phyloP scores from a whole-genome alignment of 2,888 invertebrate species.

The Caenorhabditis drosophilae region DNA sequence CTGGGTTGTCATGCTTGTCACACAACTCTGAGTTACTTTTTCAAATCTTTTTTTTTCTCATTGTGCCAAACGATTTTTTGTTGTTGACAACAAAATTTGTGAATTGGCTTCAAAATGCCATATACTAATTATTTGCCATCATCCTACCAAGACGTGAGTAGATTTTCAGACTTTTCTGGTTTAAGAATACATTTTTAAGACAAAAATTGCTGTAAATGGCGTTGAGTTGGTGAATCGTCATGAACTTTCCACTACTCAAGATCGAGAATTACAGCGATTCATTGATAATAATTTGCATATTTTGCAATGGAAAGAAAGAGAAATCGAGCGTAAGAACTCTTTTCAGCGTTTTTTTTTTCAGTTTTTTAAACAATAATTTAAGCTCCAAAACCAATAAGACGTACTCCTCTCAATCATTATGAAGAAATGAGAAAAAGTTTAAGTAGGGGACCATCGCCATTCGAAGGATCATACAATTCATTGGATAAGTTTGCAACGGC shows the following conservation, averaged over 20 bases:
- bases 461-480: conserved; percentile 23
- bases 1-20: too few species aligned
- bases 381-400: conserved; percentile 22
- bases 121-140: conserved; percentile 25
- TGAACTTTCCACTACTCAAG: conserved; percentile 61
- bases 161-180: neutral
- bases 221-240: conserved; percentile 63
- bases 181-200: conserved; percentile 36
- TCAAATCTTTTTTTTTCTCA: conserved; percentile 1
- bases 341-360: too few species aligned
- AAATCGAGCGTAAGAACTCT: conserved; percentile 24
- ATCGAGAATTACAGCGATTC: conserved; percentile 53
- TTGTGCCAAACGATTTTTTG: neutral
- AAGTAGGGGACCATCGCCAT: conserved; percentile 30
- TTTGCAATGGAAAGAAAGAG: conserved; percentile 44
- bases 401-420: conserved; percentile 23
- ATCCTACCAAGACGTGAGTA: conserved; percentile 31
- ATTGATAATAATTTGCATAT: conserved; percentile 53
- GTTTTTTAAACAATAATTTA: neutral
- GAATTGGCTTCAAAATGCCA: conserved; percentile 22
- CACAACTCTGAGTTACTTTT: too few species aligned
- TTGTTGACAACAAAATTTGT: too few species aligned
- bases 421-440: conserved; percentile 36
- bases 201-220: conserved; percentile 65
- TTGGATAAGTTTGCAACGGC: conserved; percentile 21